Percentiles rank a stretch among this genome's conserved stretches.
Evolutionary conservation across 1,140 invertebrate species (phyloP).

Genomic region (Cyclina sinensis): DNA sequence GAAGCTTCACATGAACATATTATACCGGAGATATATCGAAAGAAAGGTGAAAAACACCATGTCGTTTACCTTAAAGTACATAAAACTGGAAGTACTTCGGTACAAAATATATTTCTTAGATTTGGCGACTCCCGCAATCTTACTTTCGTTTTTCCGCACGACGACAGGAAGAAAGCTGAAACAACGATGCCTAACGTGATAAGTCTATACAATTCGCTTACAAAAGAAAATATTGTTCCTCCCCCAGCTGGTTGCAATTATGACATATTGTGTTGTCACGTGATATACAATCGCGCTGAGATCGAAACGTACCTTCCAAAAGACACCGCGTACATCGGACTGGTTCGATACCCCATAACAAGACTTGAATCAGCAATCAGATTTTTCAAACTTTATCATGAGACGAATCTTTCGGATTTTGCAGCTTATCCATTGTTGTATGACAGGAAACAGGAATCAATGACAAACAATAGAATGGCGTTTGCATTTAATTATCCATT

Average conservation of each 20-base stretch:
- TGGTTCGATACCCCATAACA: conserved; percentile 72
- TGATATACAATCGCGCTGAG: conserved; percentile 67
- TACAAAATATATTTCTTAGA: conserved; percentile 87
- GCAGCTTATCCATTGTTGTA: conserved; percentile 57
- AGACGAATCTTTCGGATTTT: conserved; percentile 42
- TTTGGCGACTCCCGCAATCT: conserved; percentile 87
- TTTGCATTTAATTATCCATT: conserved; percentile 72
- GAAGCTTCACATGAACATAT: no score
- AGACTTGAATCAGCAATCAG: conserved; percentile 71
- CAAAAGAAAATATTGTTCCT: conserved; percentile 40
- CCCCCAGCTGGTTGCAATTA: conserved; percentile 56
- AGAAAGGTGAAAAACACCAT: conserved; percentile 38
- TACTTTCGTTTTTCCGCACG: conserved; percentile 85
- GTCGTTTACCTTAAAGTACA: conserved; percentile 76
- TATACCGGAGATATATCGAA: no score
- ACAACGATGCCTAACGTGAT: conserved; percentile 60
- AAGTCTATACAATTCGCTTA: conserved; percentile 47
- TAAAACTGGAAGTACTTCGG: conserved; percentile 87
- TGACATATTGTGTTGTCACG: conserved; percentile 77
- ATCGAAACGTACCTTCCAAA: conserved; percentile 67
- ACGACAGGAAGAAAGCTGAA: conserved; percentile 16
- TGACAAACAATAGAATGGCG: conserved; percentile 74
- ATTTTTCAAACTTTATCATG: conserved; percentile 67
- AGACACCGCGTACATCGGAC: conserved; percentile 72
- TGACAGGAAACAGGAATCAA: conserved; percentile 63